Evolutionary conservation across 2,888 invertebrate genomes (phyloP).

Genomic region (Morpho achilles): DNA sequence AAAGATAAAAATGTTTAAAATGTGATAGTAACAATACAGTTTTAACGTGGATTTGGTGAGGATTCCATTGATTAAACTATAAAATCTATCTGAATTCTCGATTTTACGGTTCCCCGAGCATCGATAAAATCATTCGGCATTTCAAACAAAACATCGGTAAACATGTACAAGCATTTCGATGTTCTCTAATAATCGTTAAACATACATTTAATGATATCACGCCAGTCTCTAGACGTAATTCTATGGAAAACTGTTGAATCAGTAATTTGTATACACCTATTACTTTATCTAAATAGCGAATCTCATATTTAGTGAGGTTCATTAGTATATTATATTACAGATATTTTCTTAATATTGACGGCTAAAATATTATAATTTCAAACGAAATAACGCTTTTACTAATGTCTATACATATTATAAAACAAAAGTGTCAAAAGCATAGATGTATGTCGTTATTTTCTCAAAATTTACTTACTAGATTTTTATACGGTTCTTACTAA

Average conservation of each 20-base stretch:
- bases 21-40: too few species aligned
- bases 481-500: too few species aligned
- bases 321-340: slow-evolving; percentile 9
- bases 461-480: too few species aligned
- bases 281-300: slow-evolving; percentile 6
- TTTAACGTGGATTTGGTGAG: neutral
- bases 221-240: slow-evolving; percentile 11
- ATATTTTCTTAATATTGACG: neutral
- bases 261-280: slow-evolving; percentile 15
- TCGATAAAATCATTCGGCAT: slow-evolving; percentile 14
- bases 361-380: too few species aligned
- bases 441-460: too few species aligned
- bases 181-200: slow-evolving; percentile 11
- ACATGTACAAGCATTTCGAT: slow-evolving; percentile 4
- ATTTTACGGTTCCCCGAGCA: slow-evolving; percentile 9
- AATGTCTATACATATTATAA: too few species aligned
- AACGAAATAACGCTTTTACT: too few species aligned
- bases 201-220: slow-evolving; percentile 6
- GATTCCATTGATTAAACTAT: slow-evolving; percentile 3
- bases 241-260: slow-evolving; percentile 9
- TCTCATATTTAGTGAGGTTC: slow-evolving; percentile 5
- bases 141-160: slow-evolving; percentile 11
- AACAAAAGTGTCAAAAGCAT: too few species aligned
- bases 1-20: too few species aligned
- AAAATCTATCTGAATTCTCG: slow-evolving; percentile 9